These are phyloP conservation scores for Poeciliopsis infans DNA, from an alignment of 2,797 vertebrate species.

Conservation along the genomic window DNA sequence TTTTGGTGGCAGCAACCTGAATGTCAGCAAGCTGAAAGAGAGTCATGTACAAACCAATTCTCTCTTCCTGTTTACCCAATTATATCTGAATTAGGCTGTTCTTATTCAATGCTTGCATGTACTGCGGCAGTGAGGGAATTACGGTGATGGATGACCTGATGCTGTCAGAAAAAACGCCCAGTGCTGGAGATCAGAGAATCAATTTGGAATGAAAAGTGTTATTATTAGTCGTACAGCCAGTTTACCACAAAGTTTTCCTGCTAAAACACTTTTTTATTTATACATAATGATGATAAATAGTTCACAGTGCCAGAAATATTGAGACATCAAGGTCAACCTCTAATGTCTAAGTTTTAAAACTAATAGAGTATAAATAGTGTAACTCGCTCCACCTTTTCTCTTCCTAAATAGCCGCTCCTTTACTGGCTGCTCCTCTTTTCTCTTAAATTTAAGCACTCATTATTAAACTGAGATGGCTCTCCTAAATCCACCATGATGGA, in stretches of 20 bases:
- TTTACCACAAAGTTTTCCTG: not conserved
- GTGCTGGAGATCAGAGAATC: not conserved
- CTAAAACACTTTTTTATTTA: not conserved
- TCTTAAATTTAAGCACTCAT: not conserved
- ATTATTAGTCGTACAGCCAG: not conserved
- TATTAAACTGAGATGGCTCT: not conserved
- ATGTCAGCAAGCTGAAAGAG: too few relatives aligned
- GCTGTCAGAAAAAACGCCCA: not conserved
- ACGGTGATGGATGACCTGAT: not conserved
- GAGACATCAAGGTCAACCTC: not conserved
- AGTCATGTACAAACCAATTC: not conserved
- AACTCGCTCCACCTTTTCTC: not conserved
- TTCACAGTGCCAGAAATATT: not conserved
- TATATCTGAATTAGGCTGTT: not conserved
- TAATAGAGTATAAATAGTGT: not conserved
- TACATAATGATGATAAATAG: not conserved
- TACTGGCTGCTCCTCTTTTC: not conserved
- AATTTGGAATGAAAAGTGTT: not conserved
- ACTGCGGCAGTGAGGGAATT: not conserved
- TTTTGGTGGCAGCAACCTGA: too few relatives aligned
- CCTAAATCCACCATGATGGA: not conserved
- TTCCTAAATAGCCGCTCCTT: not conserved
- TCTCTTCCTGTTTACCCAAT: not conserved
- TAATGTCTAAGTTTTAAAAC: not conserved
- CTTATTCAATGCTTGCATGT: not conserved